Conservation (phyloP, 2,888 invertebrate genomes). For the Hybos culiciformis region DNA sequence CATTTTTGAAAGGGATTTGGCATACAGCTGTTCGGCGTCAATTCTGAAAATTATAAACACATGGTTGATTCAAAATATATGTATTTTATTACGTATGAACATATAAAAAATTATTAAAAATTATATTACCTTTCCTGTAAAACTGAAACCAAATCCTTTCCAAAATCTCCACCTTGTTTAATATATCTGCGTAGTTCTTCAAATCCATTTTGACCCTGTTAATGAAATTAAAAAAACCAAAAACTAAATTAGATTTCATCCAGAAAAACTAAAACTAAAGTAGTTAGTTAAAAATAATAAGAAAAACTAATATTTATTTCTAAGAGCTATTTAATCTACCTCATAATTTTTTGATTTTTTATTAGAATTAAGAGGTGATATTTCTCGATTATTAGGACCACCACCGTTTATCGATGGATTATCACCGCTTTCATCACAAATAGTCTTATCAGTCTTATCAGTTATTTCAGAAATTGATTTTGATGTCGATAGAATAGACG, state of each 20-base stretch:
- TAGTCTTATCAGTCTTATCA: constrained; percentile 1
- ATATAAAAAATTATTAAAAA: background rate
- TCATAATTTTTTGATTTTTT: too few species aligned
- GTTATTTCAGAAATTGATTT: constrained; percentile 7
- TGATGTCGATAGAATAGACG: constrained; percentile 10
- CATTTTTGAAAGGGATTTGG: constrained; percentile 78
- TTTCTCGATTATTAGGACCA: background rate
- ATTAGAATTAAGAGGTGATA: too few species aligned
- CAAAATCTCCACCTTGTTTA: constrained; percentile 89
- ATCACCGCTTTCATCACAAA: background rate
- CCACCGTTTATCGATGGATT: background rate
- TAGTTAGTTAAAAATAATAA: too few species aligned
- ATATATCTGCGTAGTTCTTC: constrained; percentile 84
- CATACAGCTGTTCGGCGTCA: constrained; percentile 80
- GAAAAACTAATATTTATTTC: too few species aligned
- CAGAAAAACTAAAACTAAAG: background rate
- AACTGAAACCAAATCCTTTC: constrained; percentile 78
- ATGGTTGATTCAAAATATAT: background rate
- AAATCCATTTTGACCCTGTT: constrained; percentile 85
- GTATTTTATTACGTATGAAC: background rate
- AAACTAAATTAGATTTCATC: background rate
- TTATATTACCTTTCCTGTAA: constrained; percentile 73
- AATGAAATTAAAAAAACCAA: constrained; percentile 20
- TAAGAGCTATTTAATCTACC: too few species aligned
- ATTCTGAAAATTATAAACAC: constrained; percentile 43